Conservation (phyloP, 2,113 vertebrate species). For the Galeopterus variegatus region DNA sequence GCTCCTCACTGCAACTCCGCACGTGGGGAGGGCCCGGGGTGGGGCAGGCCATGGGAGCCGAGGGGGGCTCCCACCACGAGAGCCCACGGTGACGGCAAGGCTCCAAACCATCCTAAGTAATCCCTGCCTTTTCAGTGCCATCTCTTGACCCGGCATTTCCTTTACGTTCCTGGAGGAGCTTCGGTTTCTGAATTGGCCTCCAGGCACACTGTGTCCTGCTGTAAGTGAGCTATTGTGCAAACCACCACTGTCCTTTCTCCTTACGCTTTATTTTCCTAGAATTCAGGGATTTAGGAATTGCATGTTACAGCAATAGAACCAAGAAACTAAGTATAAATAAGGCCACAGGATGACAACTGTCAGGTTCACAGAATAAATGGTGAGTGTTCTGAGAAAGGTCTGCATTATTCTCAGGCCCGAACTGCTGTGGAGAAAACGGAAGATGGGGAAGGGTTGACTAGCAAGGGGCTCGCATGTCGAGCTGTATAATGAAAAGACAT, state of each 20-base stretch:
- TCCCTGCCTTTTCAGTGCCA: background rate
- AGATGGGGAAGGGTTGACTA: background rate
- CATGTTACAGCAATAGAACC: background rate
- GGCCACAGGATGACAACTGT: background rate
- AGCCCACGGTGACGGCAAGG: background rate
- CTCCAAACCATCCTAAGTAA: accelerated
- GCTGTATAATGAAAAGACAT: background rate
- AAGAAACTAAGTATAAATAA: background rate
- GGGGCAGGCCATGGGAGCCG: background rate
- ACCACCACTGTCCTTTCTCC: background rate
- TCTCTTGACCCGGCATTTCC: background rate
- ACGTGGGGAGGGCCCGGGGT: accelerated
- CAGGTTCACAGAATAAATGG: background rate
- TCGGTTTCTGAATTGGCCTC: background rate
- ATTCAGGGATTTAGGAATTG: background rate
- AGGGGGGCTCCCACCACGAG: accelerated
- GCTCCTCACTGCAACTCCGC: background rate
- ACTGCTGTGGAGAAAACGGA: background rate
- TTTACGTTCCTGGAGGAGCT: background rate
- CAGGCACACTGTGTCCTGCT: background rate
- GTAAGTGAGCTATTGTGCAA: background rate
- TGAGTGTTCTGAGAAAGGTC: background rate
- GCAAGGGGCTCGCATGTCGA: background rate
- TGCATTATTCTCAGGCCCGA: too few species aligned
- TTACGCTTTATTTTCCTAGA: background rate